Percentiles rank a stretch among this genome's conserved stretches.
Evolutionary conservation across 2,113 vertebrate genomes (phyloP).

Genomic region (Gambusia holbrooki): DNA sequence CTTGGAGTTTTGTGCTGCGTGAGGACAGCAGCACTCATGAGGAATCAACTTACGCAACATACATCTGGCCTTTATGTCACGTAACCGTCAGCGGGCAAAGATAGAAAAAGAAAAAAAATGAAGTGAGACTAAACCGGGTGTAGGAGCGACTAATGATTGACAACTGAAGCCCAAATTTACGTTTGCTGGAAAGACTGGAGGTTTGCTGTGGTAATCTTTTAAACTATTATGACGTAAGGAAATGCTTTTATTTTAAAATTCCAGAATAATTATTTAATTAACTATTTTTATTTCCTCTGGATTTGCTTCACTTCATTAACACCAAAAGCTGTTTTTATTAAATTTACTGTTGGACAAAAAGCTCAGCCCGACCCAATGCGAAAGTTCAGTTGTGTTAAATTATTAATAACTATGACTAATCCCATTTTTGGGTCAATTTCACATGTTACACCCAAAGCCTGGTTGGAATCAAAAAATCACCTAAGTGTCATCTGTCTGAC

Average conservation of each 20-base stretch:
- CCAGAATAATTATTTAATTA: neutral
- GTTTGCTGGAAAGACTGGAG: neutral
- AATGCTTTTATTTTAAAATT: neutral
- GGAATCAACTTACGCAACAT: conserved; percentile 56
- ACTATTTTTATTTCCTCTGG: too few relatives aligned
- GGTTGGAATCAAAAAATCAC: neutral
- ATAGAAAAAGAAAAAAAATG: conserved; percentile 8
- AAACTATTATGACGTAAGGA: neutral
- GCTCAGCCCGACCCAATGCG: too few relatives aligned
- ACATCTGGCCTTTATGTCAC: conserved; percentile 52
- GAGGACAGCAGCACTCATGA: neutral
- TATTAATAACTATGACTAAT: too few relatives aligned
- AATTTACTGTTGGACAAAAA: too few relatives aligned
- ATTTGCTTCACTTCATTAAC: too few relatives aligned
- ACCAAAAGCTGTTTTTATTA: too few relatives aligned
- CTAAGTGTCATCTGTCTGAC: neutral
- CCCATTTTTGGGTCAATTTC: too few relatives aligned
- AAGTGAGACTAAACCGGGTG: neutral
- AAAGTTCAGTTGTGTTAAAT: too few relatives aligned
- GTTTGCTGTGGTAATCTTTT: neutral
- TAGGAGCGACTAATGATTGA: conserved; percentile 76
- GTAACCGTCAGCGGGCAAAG: conserved; percentile 37
- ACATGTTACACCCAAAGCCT: neutral
- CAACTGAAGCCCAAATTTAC: neutral
- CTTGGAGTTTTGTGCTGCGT: conserved; percentile 68